Base-by-base conservation (phyloP, 2,113 vertebrate genomes). In the Pheucticus melanocephalus region DNA sequence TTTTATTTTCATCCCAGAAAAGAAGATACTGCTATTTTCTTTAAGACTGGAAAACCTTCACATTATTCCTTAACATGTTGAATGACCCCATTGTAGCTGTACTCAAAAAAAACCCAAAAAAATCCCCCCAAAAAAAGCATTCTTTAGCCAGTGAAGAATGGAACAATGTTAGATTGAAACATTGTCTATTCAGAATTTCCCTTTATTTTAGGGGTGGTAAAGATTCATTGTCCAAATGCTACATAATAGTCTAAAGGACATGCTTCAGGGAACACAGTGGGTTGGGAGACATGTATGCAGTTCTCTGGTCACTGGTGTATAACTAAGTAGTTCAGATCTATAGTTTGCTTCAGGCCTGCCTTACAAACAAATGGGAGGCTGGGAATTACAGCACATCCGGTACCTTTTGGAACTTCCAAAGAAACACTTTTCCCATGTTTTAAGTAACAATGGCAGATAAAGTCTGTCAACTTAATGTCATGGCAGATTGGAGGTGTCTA, bases 361-460 rank as follows among this genome's bases (percentile, higher is more conserved):
- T 97, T 80, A 72, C 70, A 96, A 96, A 93, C 37, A 96, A 96
- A 85, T 76, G 95, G 86, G 94, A 94, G 96, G 82, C 87, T 97
- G 95, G 98, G 98, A 98, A 98, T 95, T 96, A 81, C 78, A 95
- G 94, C 88, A 92, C 95, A 97, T 97, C 96, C 95, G 72, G 95
- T 92, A 97, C 96, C 97, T 98, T 94, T 94, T 96, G 89, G 95
- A 98, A 95, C 96, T 95, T 97, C 92, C 93, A 97, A 82, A 95
- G 91, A 94, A 94, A 92, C 93, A 94, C 96, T 92, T 89, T 98
- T 93, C 95, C 97, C 97, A 96, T 98, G 97, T 98, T 98, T 95
- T 97, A 95, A 97, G 95, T 96, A 95, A 98, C 98, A 98, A 98
- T 97, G 95, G 94, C 94, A 97, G 95, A 98, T 95, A 97, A 98